Conservation (phyloP, 2,113 vertebrate species). For the Eleginops maclovinus region DNA sequence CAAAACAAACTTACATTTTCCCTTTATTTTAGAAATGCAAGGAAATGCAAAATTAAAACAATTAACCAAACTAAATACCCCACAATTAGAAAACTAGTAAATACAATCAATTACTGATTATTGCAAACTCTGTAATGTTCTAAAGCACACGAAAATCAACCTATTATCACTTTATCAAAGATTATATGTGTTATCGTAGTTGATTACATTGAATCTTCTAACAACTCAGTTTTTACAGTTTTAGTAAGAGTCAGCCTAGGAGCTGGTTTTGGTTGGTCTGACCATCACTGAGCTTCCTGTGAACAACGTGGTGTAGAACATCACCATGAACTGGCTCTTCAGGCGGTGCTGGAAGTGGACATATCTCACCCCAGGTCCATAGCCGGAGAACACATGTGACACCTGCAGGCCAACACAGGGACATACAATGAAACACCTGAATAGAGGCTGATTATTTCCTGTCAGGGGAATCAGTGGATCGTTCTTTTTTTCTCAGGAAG, state of each 20-base stretch:
- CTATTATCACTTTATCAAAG: not conserved
- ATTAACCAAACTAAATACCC: not conserved
- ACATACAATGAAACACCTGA: constrained; percentile 15
- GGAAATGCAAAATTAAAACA: not conserved
- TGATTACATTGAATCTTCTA: not conserved
- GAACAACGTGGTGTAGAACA: constrained; percentile 79
- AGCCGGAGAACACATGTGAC: constrained; percentile 81
- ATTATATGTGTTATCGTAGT: not conserved
- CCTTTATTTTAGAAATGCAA: not conserved
- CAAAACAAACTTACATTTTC: no score
- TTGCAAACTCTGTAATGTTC: not conserved
- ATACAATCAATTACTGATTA: not conserved
- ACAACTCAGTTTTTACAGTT: no score
- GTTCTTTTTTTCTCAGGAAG: no score
- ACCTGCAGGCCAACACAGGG: constrained; percentile 71
- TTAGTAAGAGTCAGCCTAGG: constrained; percentile 6
- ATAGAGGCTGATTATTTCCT: not conserved
- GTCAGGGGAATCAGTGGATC: not conserved
- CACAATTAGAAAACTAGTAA: not conserved
- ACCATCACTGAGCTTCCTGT: constrained; percentile 85
- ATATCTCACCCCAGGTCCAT: constrained; percentile 82
- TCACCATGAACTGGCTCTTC: constrained; percentile 81
- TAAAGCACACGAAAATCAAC: not conserved
- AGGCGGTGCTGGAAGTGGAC: constrained; percentile 86
- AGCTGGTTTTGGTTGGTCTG: constrained; percentile 65